Evolutionary conservation across 2,113 vertebrate genomes (phyloP), one percentile per base, ranked within the genome.

Genomic region (Atrichornis clamosus): DNA sequence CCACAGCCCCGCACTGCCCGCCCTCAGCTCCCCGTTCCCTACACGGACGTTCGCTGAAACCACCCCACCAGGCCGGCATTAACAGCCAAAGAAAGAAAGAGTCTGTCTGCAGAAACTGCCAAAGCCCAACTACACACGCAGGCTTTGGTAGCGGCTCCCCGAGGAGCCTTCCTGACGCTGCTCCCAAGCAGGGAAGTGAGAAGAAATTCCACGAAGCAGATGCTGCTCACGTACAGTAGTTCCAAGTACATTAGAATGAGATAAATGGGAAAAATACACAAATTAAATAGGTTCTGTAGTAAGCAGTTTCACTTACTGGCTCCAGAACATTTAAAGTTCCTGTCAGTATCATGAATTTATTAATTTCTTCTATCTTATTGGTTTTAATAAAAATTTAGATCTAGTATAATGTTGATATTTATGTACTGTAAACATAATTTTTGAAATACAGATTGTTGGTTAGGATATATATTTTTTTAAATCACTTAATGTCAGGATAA

Each of bases 1-100:
- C 94, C 97, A 96, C 65, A 97, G 87, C 81, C 82, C 86, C 96
- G 95, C 95, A 23, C 44, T 79, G 96, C 67, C 93, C 10, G 69
- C 82, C 70, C 73, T 97, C 94, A 97, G 97, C 98, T 96, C 98
- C 58, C 96, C 14, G 1, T 62, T 80, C 87, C 83, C 97, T 93
- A 82, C 76, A 70, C 78, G 65, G 89, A 93, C 8, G 26, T 39
- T 11, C 10, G 7, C 35, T 92, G 79, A 18, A 95, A 39, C 68
- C 75, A 80, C 77, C 77, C 90, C 82, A 49, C 41, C 41, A 77
- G 87, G 87, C n/a, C 83, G n/a, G 30, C 44, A 32, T 22, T 16
- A 70, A 91, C 6, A 78, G 46, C 30, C 46, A 53, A 73, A 59
- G 27, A 47, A 50, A 42, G 14, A 55, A 62, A 26, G 23, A 3